Evolutionary conservation across 2,113 vertebrate species (phyloP).

Genomic region (Cardinalis cardinalis): DNA sequence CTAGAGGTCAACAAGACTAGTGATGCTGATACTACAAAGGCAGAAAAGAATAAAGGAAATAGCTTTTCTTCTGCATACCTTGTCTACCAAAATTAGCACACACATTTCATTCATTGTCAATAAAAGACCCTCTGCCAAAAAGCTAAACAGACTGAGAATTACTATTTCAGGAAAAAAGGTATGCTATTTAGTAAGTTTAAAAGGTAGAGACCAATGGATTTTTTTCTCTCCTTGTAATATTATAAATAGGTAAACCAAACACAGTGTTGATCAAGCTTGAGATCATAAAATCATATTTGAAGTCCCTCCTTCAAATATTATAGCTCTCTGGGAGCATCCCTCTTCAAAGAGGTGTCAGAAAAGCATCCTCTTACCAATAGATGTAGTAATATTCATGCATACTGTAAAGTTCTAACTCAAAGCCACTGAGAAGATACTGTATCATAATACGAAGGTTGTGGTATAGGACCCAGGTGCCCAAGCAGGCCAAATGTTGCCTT

Average conservation of each 20-base stretch:
- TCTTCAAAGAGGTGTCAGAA: background rate
- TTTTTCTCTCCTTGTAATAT: background rate
- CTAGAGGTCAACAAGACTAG: background rate
- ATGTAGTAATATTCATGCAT: conserved; percentile 99
- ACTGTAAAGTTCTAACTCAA: conserved; percentile 97
- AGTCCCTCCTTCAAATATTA: background rate
- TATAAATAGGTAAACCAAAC: background rate
- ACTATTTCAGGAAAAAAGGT: background rate
- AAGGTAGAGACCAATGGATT: background rate
- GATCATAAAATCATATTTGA: background rate
- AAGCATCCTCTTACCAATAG: conserved; percentile 84
- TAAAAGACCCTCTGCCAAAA: background rate
- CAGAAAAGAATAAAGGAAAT: background rate
- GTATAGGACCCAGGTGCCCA: conserved; percentile 98
- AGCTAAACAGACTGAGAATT: background rate
- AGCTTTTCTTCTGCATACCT: background rate
- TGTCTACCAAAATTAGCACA: background rate
- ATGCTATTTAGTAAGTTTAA: background rate
- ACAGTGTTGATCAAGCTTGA: background rate
- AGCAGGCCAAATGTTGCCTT: conserved; percentile 92
- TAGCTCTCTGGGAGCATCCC: background rate
- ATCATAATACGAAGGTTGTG: conserved; percentile 98
- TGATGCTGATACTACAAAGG: background rate
- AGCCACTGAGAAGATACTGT: conserved; percentile 97
- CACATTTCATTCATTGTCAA: background rate